Base-by-base conservation (phyloP, 2,888 invertebrate species). In the Agapetus fuscipes region DNA sequence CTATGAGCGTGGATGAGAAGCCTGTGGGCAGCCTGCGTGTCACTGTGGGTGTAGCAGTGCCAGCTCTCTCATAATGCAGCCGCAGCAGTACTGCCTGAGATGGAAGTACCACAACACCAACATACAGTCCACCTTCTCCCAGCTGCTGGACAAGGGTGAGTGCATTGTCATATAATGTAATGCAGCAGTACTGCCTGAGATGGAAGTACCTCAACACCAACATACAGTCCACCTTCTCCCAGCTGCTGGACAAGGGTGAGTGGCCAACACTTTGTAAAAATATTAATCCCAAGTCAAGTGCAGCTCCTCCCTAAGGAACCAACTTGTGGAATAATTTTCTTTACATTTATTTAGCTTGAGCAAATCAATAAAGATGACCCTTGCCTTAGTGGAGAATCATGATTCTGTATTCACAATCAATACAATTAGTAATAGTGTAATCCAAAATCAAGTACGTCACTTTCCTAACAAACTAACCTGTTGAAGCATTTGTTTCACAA, bases 51-150 rank as follows among this genome's bases (percentile, higher is more conserved):
- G 11, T 2, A 13, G 11, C 15, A 10, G 17, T 12, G 17, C 10
- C 35, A 27, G 25, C 11, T 9, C 11, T 17, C 5, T 4, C 51
- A 61, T 53, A 41, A 84, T 85, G 83, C 71, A 79, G 67, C 82
- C 86, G 39, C 90, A 90, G 66, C 89, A 90, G 65, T 91, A 90
- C 69, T 91, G 90, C 60, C 69, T 91, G 52, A 71, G 89, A 64
- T 91, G 90, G 90, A 90, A 89, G 58, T 88, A 90, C 64, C 90
- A 91, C 65, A 88, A 89, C 64, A 82, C 83, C 50, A 91, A 91
- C 61, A 73, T 91, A 50, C 87, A 88, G 69, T 84, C 80, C 20
- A 88, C 88, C 81, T 89, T 89, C 65, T 84, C 87, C 37, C 85
- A 86, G 62, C 71, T 93, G 40, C 65, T 90, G 43, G 88, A 88